Percentiles rank a stretch among this genome's conserved stretches.
phyloP scores from a whole-genome alignment of 64 coral and sea anemone genomes.

The Pocillopora damicornis region DNA sequence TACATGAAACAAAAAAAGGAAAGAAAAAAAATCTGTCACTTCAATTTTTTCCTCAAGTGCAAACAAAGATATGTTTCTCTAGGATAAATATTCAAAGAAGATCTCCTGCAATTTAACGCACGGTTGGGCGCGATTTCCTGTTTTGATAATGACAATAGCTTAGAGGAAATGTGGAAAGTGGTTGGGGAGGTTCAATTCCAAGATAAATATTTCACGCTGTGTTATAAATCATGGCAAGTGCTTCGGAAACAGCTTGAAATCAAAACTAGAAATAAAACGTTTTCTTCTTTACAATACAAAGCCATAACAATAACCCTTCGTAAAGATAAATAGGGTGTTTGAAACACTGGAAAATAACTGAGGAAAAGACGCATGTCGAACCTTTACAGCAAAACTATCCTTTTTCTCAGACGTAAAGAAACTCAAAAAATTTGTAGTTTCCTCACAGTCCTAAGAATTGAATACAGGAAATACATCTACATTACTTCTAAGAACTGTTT shows the following conservation, averaged over 20 bases:
- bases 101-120: slow-evolving; percentile 12
- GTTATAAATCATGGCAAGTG: slow-evolving; percentile 29
- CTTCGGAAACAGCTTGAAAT: slow-evolving; percentile 34
- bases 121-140: slow-evolving; percentile 41
- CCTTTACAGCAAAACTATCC: background rate
- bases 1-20: slow-evolving; percentile 28
- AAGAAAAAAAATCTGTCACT: background rate
- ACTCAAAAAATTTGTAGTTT: background rate
- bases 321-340: background rate
- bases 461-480: background rate
- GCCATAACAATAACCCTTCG: background rate
- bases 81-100: slow-evolving; percentile 21
- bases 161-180: slow-evolving; percentile 44
- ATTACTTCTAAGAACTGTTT: slow-evolving; percentile 20
- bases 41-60: background rate
- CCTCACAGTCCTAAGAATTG: background rate
- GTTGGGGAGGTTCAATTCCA: slow-evolving; percentile 19
- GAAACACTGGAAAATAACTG: background rate
- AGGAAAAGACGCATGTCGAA: background rate
- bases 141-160: slow-evolving; percentile 4
- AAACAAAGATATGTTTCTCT: slow-evolving; percentile 30
- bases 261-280: slow-evolving; percentile 22
- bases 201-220: slow-evolving; percentile 45
- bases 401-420: background rate
- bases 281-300: background rate